phyloP scores from a whole-genome alignment of 2,888 invertebrate genomes.

The Leucophora obtusa region DNA sequence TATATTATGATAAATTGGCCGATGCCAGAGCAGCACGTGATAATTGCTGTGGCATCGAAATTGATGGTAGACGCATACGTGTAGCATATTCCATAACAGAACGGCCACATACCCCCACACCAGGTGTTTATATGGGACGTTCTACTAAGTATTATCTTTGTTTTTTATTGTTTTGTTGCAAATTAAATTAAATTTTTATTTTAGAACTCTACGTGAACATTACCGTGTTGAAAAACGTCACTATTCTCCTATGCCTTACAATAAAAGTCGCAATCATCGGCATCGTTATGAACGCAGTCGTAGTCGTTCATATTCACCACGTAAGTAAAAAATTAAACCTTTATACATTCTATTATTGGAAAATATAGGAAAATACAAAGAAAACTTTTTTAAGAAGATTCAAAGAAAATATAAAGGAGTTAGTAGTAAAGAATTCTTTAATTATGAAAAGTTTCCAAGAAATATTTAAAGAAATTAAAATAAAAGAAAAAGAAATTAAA shows the following conservation, averaged over 20 bases:
- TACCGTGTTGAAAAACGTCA: constrained; percentile 66
- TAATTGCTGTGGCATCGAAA: constrained; percentile 94
- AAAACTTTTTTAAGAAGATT: too few relatives aligned
- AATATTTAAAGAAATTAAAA: too few relatives aligned
- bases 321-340: constrained; percentile 65
- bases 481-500: too few relatives aligned
- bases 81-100: constrained; percentile 98
- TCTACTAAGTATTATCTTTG: constrained; percentile 81
- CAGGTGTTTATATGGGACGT: constrained; percentile 97
- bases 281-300: constrained; percentile 71
- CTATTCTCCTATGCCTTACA: constrained; percentile 68
- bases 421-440: too few relatives aligned
- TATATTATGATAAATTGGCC: constrained; percentile 92
- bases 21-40: constrained; percentile 97
- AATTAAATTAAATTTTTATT: constrained; percentile 19
- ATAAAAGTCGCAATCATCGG: constrained; percentile 66
- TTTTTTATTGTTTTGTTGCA: not conserved
- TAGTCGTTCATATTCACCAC: constrained; percentile 73
- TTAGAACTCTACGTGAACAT: constrained; percentile 66
- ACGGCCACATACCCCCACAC: constrained; percentile 97
- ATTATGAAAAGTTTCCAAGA: too few relatives aligned
- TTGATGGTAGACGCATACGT: constrained; percentile 94
- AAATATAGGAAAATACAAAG: too few relatives aligned
- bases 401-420: too few relatives aligned
- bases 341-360: too few relatives aligned